These are phyloP conservation scores for Catocala nupta DNA, from an alignment of 2,888 invertebrate species.

Conservation along the genomic window DNA sequence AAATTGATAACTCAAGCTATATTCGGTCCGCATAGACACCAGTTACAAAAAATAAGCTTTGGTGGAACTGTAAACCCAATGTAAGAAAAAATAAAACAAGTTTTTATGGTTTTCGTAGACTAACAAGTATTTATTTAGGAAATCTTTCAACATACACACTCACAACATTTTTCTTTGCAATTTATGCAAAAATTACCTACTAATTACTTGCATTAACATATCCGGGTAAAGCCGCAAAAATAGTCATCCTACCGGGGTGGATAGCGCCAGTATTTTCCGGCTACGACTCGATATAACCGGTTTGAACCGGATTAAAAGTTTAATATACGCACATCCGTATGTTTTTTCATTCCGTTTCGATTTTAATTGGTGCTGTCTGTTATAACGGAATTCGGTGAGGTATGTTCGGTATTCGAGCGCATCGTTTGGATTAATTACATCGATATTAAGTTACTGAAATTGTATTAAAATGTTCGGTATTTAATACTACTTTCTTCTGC, in stretches of 20 bases:
- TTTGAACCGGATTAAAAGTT: conserved; percentile 46
- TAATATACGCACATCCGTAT: conserved; percentile 48
- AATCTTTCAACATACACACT: too few species aligned
- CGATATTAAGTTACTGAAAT: neutral
- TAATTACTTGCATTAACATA: neutral
- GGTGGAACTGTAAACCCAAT: too few species aligned
- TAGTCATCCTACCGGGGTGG: conserved; percentile 19
- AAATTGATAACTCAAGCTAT: too few species aligned
- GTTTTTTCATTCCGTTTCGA: conserved; percentile 27
- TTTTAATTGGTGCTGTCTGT: conserved; percentile 37
- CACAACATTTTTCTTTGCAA: too few species aligned
- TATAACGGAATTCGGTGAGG: conserved; percentile 8
- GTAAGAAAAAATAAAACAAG: too few species aligned
- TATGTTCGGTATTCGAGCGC: conserved; percentile 1
- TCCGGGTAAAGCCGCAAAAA: neutral
- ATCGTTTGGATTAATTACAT: neutral
- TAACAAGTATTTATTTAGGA: too few species aligned
- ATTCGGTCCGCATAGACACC: too few species aligned
- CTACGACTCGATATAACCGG: conserved; percentile 26
- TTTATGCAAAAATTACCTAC: too few species aligned
- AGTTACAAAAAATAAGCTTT: too few species aligned
- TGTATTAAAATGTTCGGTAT: neutral
- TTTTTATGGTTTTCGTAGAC: too few species aligned
- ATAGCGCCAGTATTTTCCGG: conserved; percentile 36
- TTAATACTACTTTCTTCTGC: too few species aligned